Conservation (phyloP, 2,888 invertebrate species). For the Allophyes oxyacanthae region DNA sequence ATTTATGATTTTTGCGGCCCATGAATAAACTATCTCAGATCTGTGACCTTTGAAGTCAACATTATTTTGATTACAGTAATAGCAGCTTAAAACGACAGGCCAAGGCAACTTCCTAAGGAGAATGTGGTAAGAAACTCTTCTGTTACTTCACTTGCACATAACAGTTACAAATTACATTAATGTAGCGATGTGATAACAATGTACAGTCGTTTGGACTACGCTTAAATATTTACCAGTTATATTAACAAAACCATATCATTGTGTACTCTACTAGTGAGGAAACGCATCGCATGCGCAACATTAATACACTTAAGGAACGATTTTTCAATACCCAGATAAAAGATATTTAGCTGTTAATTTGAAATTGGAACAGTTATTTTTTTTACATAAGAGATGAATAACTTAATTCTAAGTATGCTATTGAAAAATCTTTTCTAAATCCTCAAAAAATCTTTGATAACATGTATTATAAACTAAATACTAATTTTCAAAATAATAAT, state of each 20-base stretch:
- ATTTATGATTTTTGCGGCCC: too few relatives aligned
- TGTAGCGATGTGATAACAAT: background rate
- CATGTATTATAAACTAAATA: too few relatives aligned
- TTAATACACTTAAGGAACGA: too few relatives aligned
- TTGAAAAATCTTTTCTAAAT: too few relatives aligned
- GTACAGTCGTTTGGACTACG: slow-evolving; percentile 11
- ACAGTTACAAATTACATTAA: background rate
- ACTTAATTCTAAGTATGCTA: too few relatives aligned
- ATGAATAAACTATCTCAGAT: too few relatives aligned
- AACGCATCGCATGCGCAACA: background rate
- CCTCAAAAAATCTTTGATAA: too few relatives aligned
- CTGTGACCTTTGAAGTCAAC: slow-evolving; percentile 21
- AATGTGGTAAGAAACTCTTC: slow-evolving; percentile 33
- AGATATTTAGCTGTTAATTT: too few relatives aligned
- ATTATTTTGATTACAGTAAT: slow-evolving; percentile 48
- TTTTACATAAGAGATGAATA: too few relatives aligned
- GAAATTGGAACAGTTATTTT: too few relatives aligned
- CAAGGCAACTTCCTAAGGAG: slow-evolving; percentile 43
- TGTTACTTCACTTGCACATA: slow-evolving; percentile 12
- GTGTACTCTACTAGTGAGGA: background rate
- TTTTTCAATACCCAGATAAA: too few relatives aligned
- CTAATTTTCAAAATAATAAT: too few relatives aligned
- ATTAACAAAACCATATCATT: slow-evolving; percentile 8
- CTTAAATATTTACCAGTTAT: slow-evolving; percentile 13
- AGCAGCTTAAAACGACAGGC: slow-evolving; percentile 42